Base-by-base conservation (phyloP, 2,888 invertebrate species). In the Odontocolon sp. region DNA sequence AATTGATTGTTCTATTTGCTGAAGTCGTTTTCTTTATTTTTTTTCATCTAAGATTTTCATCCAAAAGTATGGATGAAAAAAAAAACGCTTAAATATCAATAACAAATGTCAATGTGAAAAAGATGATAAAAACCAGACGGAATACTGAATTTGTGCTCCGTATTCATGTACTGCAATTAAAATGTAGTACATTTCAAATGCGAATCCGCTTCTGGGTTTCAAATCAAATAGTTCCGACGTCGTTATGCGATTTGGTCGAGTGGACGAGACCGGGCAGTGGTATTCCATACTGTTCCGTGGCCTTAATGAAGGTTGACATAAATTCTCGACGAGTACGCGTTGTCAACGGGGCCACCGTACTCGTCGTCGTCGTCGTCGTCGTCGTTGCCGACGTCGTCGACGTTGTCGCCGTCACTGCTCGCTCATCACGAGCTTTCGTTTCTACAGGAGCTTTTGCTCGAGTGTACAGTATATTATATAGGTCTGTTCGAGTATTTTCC, bases 271-370 rank as follows among this genome's bases (percentile, higher is more conserved):
- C 52, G 61, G 73, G 69, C 77, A 70, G 79, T 57, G 78, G 78
- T 74, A 77, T 81, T 66, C 61, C 61, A 45, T 63, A 74, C 77
- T 66, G 77, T 82, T 45, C 61, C 61, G 54, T 71, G 76, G 50
- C 66, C 71, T 70, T 85, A 83, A 85, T 80, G 81, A 84, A 81
- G 78, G 80, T 81, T 84, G 84, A 85, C 83, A 85, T 80, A 83
- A 80, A 82, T 85, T 85, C 80, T 78, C 75, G 71, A 80, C 78
- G 80, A 79, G 79, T 54, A 40, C 63, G 74, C 74, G 61, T 69
- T 79, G 68, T 68, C 59, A 71, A 70, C 71, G 69, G 67, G 77
- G 75, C 59, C 80, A 76, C 79, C 75, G 63, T 54, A 52, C 42
- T 14, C 45, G 74, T 40, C 63, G 69, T 33, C 40, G 40, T 61